These are phyloP conservation scores for Himalopsyche kuldschensis DNA, from an alignment of 2,888 invertebrate species.

Conservation along the genomic window DNA sequence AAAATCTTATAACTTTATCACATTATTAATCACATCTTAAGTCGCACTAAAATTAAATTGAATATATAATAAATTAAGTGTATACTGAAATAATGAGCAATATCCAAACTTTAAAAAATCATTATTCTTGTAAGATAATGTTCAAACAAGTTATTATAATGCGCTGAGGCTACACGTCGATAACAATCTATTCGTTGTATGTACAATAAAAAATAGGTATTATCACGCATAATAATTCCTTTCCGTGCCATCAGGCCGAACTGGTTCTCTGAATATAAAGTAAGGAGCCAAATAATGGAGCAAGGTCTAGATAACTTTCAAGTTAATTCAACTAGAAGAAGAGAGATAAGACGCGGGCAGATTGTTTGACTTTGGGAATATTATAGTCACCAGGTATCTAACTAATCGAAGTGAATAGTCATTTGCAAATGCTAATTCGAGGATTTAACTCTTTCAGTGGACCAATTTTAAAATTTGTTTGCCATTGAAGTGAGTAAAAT, in stretches of 20 bases:
- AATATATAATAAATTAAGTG: too few relatives aligned
- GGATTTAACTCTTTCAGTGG: too few relatives aligned
- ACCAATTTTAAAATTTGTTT: too few relatives aligned
- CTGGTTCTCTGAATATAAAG: neutral
- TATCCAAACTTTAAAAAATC: neutral
- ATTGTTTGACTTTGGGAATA: neutral
- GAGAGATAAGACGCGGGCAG: neutral
- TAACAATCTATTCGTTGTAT: neutral
- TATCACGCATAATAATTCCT: neutral
- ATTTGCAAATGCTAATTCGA: neutral
- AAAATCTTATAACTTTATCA: too few relatives aligned
- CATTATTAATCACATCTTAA: too few relatives aligned
- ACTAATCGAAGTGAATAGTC: neutral
- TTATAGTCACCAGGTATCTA: neutral
- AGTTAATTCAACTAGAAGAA: neutral
- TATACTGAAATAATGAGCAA: neutral
- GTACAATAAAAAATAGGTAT: neutral
- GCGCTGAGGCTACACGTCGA: neutral
- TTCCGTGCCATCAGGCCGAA: neutral
- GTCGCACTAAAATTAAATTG: too few relatives aligned
- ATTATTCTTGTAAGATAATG: neutral
- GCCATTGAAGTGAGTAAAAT: too few relatives aligned
- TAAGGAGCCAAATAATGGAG: neutral
- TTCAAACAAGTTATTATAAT: neutral
- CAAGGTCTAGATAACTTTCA: neutral